phyloP scores from a whole-genome alignment of 2,888 invertebrate species.

The Tenthredo notha region DNA sequence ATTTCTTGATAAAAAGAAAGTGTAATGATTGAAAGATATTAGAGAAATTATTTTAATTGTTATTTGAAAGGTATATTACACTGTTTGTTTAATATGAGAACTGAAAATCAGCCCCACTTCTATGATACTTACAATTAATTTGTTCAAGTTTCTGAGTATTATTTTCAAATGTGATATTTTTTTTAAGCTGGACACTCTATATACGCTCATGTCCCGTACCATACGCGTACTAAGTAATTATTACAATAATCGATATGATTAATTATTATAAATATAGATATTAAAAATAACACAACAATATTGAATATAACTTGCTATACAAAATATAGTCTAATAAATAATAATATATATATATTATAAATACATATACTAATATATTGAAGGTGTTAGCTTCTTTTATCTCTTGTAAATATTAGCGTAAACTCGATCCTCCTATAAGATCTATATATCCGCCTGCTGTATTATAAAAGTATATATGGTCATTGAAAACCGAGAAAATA shows the following conservation, averaged over 20 bases:
- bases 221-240: constrained; percentile 43
- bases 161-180: constrained; percentile 51
- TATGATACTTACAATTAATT: background rate
- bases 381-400: constrained; percentile 65
- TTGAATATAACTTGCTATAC: constrained; percentile 43
- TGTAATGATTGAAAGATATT: background rate
- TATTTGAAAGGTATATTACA: background rate
- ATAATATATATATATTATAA: constrained; percentile 51
- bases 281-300: constrained; percentile 43
- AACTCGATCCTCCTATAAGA: constrained; percentile 52
- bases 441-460: constrained; percentile 61
- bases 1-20: background rate
- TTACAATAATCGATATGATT: constrained; percentile 27
- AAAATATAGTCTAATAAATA: constrained; percentile 49
- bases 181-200: constrained; percentile 39
- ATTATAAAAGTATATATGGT: constrained; percentile 58
- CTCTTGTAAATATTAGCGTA: constrained; percentile 68
- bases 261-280: constrained; percentile 39
- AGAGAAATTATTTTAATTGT: background rate
- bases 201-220: constrained; percentile 46
- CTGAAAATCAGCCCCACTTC: background rate
- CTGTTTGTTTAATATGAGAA: background rate
- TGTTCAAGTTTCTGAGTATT: constrained; percentile 34
- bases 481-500: constrained; percentile 57
- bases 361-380: constrained; percentile 55